A percentile compares a stretch with the other conserved stretches of the same genome.
phyloP scores from a whole-genome alignment of 1,140 invertebrate genomes.

The Ostrea denselamellosa region DNA sequence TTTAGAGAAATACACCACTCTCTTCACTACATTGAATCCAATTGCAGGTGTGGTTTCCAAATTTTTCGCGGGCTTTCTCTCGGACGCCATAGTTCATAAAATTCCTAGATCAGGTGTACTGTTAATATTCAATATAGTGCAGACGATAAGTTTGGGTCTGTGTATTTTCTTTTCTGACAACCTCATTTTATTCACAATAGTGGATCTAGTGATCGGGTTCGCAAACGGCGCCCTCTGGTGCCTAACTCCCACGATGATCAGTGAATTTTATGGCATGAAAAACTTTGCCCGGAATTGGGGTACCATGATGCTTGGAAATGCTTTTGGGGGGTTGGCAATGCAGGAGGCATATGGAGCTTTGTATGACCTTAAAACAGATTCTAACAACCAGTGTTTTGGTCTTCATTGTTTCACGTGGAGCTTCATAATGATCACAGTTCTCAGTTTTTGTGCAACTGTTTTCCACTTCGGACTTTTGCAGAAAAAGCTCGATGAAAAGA shows the following conservation, averaged over 20 bases:
- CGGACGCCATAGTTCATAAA: slow-evolving; percentile 64
- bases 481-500: slow-evolving; percentile 42
- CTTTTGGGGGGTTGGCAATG: slow-evolving; percentile 64
- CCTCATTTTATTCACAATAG: slow-evolving; percentile 61
- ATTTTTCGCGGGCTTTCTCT: slow-evolving; percentile 66
- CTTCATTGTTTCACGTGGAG: slow-evolving; percentile 67
- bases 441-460: slow-evolving; percentile 65
- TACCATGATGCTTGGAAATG: slow-evolving; percentile 69
- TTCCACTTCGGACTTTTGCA: slow-evolving; percentile 64
- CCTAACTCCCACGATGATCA: slow-evolving; percentile 71
- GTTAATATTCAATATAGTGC: slow-evolving; percentile 62
- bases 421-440: slow-evolving; percentile 62
- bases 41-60: slow-evolving; percentile 65
- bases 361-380: slow-evolving; percentile 60
- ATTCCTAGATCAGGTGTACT: slow-evolving; percentile 64
- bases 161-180: slow-evolving; percentile 66
- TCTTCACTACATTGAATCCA: slow-evolving; percentile 68
- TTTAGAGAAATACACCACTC: slow-evolving; percentile 65
- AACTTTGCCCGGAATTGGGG: slow-evolving; percentile 73
- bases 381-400: slow-evolving; percentile 64
- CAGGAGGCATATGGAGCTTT: slow-evolving; percentile 67
- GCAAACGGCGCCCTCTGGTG: slow-evolving; percentile 74
- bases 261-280: slow-evolving; percentile 70
- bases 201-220: slow-evolving; percentile 64
- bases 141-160: slow-evolving; percentile 62